These are phyloP conservation scores for Larimichthys crocea DNA, from an alignment of 2,113 vertebrate species.

Conservation along the genomic window DNA sequence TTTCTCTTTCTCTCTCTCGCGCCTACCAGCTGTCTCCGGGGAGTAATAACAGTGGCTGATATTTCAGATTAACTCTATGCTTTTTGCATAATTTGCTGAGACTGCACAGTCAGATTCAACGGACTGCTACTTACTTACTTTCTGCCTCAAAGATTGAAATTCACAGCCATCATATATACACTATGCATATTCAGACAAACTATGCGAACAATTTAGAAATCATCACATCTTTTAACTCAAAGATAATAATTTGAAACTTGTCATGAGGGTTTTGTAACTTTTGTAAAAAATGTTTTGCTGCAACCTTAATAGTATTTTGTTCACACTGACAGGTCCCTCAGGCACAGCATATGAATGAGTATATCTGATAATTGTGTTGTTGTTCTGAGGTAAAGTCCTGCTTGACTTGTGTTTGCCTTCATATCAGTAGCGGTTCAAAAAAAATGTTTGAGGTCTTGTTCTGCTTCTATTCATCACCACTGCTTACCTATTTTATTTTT, in stretches of 20 bases:
- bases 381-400: neutral
- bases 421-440: conserved; percentile 9
- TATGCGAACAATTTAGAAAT: neutral
- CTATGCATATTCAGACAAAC: conserved; percentile 3
- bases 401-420: conserved; percentile 3
- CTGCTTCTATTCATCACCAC: conserved; percentile 1
- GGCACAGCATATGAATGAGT: neutral
- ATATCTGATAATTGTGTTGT: conserved; percentile 4
- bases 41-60: conserved; percentile 45
- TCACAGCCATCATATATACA: conserved; percentile 1
- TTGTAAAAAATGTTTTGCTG: neutral
- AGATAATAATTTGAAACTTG: neutral
- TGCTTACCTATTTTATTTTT: conserved; percentile 14
- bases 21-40: conserved; percentile 27
- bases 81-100: conserved; percentile 33
- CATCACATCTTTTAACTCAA: neutral
- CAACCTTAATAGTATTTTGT: neutral
- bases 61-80: conserved; percentile 31
- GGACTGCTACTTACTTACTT: neutral
- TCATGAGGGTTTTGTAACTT: neutral
- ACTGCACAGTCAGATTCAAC: conserved; percentile 15
- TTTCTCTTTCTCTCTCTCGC: neutral
- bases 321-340: neutral
- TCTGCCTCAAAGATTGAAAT: neutral
- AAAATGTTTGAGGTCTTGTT: neutral